A percentile compares a stretch with the other conserved stretches of the same genome.
phyloP scores from a whole-genome alignment of 2,888 invertebrate genomes.

The Autographa gamma region DNA sequence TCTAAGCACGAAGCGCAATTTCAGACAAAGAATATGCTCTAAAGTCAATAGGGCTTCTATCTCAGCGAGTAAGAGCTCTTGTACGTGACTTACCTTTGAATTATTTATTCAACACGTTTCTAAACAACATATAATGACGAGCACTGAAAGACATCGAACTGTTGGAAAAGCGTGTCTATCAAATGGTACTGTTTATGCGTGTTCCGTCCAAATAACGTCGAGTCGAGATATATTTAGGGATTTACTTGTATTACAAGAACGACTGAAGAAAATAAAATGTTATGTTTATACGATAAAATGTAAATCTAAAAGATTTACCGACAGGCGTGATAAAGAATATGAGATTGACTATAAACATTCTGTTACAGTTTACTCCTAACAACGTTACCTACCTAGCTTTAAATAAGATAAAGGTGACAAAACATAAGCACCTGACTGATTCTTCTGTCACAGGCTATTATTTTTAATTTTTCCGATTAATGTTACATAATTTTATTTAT shows the following conservation, averaged over 20 bases:
- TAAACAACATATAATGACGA: slow-evolving; percentile 3
- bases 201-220: not conserved
- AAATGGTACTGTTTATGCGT: slow-evolving; percentile 6
- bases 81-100: not conserved
- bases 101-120: slow-evolving; percentile 7
- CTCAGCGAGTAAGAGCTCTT: not conserved
- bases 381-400: too few relatives aligned
- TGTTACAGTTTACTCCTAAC: too few relatives aligned
- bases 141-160: not conserved
- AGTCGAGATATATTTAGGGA: slow-evolving; percentile 2
- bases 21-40: not conserved
- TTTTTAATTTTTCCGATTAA: too few relatives aligned
- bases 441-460: too few relatives aligned
- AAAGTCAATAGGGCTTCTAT: not conserved
- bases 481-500: too few relatives aligned
- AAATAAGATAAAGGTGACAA: too few relatives aligned
- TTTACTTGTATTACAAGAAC: slow-evolving; percentile 1
- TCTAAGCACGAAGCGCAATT: not conserved
- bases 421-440: too few relatives aligned
- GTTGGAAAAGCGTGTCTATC: slow-evolving; percentile 3
- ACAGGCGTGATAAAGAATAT: not conserved
- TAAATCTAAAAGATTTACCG: not conserved
- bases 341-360: not conserved
- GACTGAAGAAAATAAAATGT: slow-evolving; percentile 1
- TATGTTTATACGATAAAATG: slow-evolving; percentile 4